A percentile compares a stretch with the other conserved stretches of the same genome.
These are phyloP conservation scores for Neostethus bicornis DNA, from an alignment of 2,797 vertebrate genomes.

Conservation along the genomic window DNA sequence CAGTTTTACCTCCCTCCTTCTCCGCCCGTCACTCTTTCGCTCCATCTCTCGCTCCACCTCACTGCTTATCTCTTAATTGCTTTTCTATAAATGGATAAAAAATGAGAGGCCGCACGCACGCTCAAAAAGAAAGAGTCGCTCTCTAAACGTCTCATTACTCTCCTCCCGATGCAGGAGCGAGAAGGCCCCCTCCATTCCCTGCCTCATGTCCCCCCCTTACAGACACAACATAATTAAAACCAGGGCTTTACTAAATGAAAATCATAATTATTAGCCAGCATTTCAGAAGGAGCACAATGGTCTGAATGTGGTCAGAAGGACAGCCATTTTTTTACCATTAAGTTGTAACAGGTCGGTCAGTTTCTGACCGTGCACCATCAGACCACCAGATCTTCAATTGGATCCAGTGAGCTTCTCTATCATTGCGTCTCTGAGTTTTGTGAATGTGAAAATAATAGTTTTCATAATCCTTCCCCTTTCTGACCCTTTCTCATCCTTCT, in stretches of 20 bases:
- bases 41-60: constrained; percentile 35
- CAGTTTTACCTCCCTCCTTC: constrained; percentile 21
- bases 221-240: constrained; percentile 58
- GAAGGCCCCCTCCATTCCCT: too few relatives aligned
- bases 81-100: constrained; percentile 59
- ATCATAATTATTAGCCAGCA: constrained; percentile 42
- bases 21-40: constrained; percentile 8
- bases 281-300: constrained; percentile 16
- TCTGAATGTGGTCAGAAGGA: constrained; percentile 2
- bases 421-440: too few relatives aligned
- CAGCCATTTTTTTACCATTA: constrained; percentile 11
- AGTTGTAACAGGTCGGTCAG: too few relatives aligned
- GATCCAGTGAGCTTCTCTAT: too few relatives aligned
- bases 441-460: too few relatives aligned
- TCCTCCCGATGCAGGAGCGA: constrained; percentile 43
- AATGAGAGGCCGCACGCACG: constrained; percentile 17
- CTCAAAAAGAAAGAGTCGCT: constrained; percentile 35
- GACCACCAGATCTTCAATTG: too few relatives aligned
- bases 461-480: too few relatives aligned
- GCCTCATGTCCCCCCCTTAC: constrained; percentile 18
- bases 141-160: constrained; percentile 65
- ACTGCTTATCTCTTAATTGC: constrained; percentile 66
- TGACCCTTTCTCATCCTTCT: too few relatives aligned
- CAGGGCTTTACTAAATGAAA: constrained; percentile 51
- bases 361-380: too few relatives aligned